Percentiles rank a stretch among this genome's conserved stretches.
These are phyloP conservation scores for Automeris io DNA, from an alignment of 2,888 invertebrate species.

Conservation along the genomic window DNA sequence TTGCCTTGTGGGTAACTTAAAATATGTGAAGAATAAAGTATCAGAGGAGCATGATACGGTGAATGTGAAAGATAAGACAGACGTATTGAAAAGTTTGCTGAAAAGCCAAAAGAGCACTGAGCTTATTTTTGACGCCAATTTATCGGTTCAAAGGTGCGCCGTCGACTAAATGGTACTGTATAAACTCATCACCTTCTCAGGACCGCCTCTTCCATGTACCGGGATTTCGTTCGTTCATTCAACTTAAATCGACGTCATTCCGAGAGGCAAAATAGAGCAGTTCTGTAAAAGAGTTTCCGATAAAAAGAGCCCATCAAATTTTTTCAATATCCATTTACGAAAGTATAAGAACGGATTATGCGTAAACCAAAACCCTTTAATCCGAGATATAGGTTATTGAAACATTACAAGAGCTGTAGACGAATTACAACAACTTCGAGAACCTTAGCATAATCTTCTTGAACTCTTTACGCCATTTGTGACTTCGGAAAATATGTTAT, in stretches of 20 bases:
- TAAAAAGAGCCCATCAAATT: constrained; percentile 65
- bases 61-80: neutral
- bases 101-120: constrained; percentile 34
- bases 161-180: constrained; percentile 65
- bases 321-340: constrained; percentile 71
- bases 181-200: constrained; percentile 70
- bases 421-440: constrained; percentile 32
- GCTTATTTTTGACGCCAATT: constrained; percentile 55
- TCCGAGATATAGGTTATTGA: constrained; percentile 61
- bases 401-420: constrained; percentile 47
- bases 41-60: too few species aligned
- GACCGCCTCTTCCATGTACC: constrained; percentile 71
- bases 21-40: too few species aligned
- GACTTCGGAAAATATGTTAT: neutral
- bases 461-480: constrained; percentile 17
- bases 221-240: constrained; percentile 72
- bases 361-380: constrained; percentile 62
- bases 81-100: constrained; percentile 2
- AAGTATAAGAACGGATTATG: constrained; percentile 67
- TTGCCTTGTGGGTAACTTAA: too few species aligned
- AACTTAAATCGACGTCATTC: constrained; percentile 73
- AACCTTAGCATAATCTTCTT: constrained; percentile 16
- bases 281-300: constrained; percentile 66
- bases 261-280: constrained; percentile 67
- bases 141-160: constrained; percentile 64